Evolutionary conservation across 2,888 invertebrate species (phyloP).

Genomic region (Sericinus montela): DNA sequence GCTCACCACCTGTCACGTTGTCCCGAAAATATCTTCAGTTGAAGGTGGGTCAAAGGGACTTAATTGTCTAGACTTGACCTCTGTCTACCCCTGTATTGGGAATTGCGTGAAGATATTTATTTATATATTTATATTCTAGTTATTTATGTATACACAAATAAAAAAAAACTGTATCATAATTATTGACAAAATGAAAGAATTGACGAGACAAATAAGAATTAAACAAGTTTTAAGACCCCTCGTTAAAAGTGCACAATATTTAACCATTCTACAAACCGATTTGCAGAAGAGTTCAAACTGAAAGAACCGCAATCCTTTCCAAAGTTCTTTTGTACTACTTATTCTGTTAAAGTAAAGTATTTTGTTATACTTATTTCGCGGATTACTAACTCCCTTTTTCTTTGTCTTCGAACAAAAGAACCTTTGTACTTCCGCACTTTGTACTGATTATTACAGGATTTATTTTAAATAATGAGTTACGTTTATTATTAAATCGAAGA

Average conservation of each 20-base stretch:
- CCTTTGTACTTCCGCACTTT: constrained; percentile 10
- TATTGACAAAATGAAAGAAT: not conserved
- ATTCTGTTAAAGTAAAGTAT: constrained; percentile 39
- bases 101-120: no score
- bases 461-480: no score
- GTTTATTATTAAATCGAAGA: no score
- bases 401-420: constrained; percentile 27
- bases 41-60: no score
- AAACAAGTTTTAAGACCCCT: constrained; percentile 19
- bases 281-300: constrained; percentile 31
- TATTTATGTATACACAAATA: no score
- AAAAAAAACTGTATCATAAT: no score
- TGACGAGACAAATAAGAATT: not conserved
- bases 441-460: not conserved
- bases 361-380: constrained; percentile 36
- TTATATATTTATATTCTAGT: no score
- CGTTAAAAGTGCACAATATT: constrained; percentile 22
- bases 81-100: no score
- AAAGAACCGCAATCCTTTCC: constrained; percentile 54
- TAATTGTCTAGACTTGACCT: no score
- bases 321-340: constrained; percentile 55
- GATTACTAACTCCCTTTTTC: constrained; percentile 49
- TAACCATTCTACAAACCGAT: constrained; percentile 22
- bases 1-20: no score
- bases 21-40: no score